These are phyloP conservation scores for Petrosia ficiformis DNA, from an alignment of 37 sponge, comb jelly and placozoan species.

Conservation along the genomic window DNA sequence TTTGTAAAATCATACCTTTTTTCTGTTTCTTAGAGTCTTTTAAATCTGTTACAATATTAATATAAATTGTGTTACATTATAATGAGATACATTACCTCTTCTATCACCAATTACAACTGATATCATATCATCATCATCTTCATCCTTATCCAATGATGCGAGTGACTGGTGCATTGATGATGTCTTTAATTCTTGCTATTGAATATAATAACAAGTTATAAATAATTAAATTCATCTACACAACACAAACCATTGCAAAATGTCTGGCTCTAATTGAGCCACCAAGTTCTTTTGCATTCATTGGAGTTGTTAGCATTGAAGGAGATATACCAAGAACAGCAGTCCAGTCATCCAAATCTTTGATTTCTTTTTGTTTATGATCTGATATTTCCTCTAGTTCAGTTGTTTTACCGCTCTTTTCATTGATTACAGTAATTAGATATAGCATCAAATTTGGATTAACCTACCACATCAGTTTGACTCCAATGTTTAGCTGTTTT, in stretches of 20 bases:
- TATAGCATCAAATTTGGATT: neutral
- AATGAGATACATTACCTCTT: too few species aligned
- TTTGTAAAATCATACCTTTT: too few species aligned
- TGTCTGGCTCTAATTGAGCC: conserved; percentile 1
- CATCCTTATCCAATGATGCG: conserved; percentile 14
- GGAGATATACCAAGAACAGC: neutral
- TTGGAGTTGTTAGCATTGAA: neutral
- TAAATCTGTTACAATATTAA: too few species aligned
- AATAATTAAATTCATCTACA: neutral
- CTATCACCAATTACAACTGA: conserved; percentile 35
- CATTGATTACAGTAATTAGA: neutral
- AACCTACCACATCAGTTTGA: neutral
- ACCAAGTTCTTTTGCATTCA: neutral
- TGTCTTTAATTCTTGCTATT: neutral
- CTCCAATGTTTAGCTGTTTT: conserved; percentile 7
- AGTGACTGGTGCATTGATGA: neutral
- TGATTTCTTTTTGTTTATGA: neutral
- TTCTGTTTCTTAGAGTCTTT: too few species aligned
- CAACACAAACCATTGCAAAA: neutral
- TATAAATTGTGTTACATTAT: too few species aligned
- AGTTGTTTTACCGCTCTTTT: neutral
- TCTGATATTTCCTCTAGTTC: neutral
- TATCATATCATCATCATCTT: conserved; percentile 46
- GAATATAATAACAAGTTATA: neutral
- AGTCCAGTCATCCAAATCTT: neutral